These are phyloP conservation scores for Brachyptera putata DNA, from an alignment of 2,888 invertebrate species.

Conservation along the genomic window DNA sequence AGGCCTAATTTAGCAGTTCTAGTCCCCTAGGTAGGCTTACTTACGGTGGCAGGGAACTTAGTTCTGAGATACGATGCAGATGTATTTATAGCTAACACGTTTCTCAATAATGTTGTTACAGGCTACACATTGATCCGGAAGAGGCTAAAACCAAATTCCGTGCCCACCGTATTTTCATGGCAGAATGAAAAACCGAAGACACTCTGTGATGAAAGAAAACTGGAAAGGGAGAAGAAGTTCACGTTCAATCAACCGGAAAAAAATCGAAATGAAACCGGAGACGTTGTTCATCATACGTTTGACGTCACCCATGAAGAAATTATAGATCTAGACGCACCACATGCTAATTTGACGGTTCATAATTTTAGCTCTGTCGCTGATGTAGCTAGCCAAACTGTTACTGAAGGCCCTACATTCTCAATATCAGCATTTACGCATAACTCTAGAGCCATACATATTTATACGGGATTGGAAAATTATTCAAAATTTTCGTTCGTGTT, in stretches of 20 bases:
- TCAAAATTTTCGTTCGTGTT: slow-evolving; percentile 29
- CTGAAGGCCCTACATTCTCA: background rate
- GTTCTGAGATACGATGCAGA: too few species aligned
- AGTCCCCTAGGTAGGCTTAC: too few species aligned
- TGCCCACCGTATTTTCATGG: background rate
- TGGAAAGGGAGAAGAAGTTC: background rate
- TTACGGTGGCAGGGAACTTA: too few species aligned
- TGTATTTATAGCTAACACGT: background rate
- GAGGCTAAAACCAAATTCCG: background rate
- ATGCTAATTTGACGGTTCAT: background rate
- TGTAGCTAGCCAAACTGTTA: background rate
- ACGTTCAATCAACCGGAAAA: background rate
- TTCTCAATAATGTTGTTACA: background rate
- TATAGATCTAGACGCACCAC: background rate
- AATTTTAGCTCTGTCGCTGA: background rate
- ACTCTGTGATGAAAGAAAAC: background rate
- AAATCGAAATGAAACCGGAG: background rate
- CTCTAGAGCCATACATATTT: slow-evolving; percentile 21
- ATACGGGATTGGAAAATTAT: slow-evolving; percentile 29
- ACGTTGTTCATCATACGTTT: background rate
- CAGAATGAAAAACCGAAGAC: background rate
- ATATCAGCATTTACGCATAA: background rate
- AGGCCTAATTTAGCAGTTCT: too few species aligned
- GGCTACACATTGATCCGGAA: background rate
- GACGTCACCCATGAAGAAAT: background rate